Conservation (phyloP, 2,888 invertebrate genomes). For the Acleris emargana region DNA sequence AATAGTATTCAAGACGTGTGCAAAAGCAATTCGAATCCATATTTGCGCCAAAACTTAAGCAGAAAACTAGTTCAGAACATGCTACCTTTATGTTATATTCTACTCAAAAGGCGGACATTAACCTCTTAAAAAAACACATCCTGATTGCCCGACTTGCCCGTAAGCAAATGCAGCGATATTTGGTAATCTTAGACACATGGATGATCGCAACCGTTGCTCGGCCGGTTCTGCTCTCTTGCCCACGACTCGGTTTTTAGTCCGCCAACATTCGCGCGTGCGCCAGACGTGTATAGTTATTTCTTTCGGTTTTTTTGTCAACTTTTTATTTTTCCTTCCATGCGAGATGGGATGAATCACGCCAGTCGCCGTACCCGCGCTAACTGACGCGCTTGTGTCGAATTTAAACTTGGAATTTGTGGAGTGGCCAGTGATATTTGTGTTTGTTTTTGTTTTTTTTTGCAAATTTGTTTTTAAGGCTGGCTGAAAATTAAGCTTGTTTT, state of each 20-base stretch:
- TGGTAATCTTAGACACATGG: constrained; percentile 27
- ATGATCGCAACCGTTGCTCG: constrained; percentile 44
- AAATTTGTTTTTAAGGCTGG: constrained; percentile 4
- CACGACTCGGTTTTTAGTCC: constrained; percentile 42
- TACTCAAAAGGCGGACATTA: constrained; percentile 6
- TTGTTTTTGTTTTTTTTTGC: constrained; percentile 35
- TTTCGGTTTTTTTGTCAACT: constrained; percentile 48
- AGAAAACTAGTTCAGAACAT: no score
- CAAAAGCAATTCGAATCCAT: no score
- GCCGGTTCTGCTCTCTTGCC: constrained; percentile 62
- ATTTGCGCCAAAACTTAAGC: no score
- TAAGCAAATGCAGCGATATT: constrained; percentile 25
- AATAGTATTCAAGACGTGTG: no score
- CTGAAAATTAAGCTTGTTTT: constrained; percentile 6
- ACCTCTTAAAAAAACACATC: constrained; percentile 24
- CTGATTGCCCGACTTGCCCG: constrained; percentile 9
- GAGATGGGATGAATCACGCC: constrained; percentile 72
- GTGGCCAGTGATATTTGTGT: constrained; percentile 37
- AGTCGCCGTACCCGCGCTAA: constrained; percentile 64
- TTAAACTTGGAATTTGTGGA: constrained; percentile 44
- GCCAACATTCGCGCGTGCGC: constrained; percentile 44
- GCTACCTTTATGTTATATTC: neutral
- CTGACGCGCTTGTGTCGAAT: constrained; percentile 51
- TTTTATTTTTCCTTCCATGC: constrained; percentile 57
- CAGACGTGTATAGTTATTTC: constrained; percentile 44